These are phyloP conservation scores for Chondrosia reniformis DNA, from an alignment of 37 sponge, comb jelly and placozoan genomes.

Conservation along the genomic window DNA sequence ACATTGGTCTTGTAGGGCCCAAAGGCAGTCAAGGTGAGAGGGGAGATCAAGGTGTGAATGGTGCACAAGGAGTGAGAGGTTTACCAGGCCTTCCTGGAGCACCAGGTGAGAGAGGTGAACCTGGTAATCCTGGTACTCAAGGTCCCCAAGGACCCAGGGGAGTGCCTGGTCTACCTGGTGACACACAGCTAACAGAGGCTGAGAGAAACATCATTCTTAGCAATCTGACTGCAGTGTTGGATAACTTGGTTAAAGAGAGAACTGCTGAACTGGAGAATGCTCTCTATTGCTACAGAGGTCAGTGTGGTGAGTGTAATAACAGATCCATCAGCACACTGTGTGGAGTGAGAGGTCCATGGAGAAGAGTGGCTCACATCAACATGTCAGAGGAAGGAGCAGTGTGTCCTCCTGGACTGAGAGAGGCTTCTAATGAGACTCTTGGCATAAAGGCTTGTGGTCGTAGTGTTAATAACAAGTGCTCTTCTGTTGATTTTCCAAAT, in stretches of 20 bases:
- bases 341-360: constrained; percentile 8
- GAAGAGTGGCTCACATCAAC: constrained; percentile 18
- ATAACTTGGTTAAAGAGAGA: too few species aligned
- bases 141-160: too few species aligned
- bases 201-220: too few species aligned
- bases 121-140: not conserved
- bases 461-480: not conserved
- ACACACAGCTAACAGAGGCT: too few species aligned
- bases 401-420: not conserved
- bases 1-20: constrained; percentile 37
- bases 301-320: too few species aligned
- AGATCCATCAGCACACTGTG: not conserved
- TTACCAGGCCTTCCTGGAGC: too few species aligned
- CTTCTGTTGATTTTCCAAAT: not conserved
- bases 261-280: not conserved
- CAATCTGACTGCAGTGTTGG: too few species aligned
- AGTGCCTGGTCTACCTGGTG: too few species aligned
- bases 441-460: constrained; percentile 15
- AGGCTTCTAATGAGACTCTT: not conserved
- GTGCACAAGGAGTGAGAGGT: not conserved
- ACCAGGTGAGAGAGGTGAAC: not conserved
- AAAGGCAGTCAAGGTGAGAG: not conserved
- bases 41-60: constrained; percentile 12
- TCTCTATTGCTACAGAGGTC: too few species aligned
- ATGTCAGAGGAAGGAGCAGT: constrained; percentile 3